Base-by-base conservation (phyloP, 37 sponge, comb jelly and placozoan genomes). In the Halisarca cf. caerulea region DNA sequence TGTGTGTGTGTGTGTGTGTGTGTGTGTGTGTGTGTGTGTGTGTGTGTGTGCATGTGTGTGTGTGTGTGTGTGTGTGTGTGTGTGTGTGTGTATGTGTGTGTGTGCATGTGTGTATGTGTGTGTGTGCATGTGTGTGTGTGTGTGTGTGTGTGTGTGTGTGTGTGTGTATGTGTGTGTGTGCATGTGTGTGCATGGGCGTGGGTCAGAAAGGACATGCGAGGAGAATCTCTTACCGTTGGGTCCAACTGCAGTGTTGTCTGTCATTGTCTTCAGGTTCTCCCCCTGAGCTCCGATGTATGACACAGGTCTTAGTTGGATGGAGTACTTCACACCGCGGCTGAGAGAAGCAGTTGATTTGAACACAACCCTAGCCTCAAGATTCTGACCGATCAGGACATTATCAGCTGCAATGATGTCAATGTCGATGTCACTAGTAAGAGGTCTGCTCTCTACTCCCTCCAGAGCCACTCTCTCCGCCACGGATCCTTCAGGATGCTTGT, bases 401-500 rank as follows among this genome's bases (percentile, higher is more conserved):
- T 74, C 44, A 36, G 42, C 39, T 21, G 42, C n/a, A 17, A 32
- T 51, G 18, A 91, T 30, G 4, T 61, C 66, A 5, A 91, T 66
- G 32, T 74, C 75, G 2, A 88, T 34, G 38, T 66, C 79, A 30
- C 69, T 81, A 64, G 80, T 39, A 1, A 66, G 45, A 34, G 74
- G 80, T 34, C 60, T 38, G 7, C 62, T 45, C 62, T 58, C 85
- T 34, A 47, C 14, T 0, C 42, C n/a, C 44, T 45, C 64, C n/a
- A 81, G 58, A 27, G 78, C 58, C 9, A 58, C 58, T 66, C 88
- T 88, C 83, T 87, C 88, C 79, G 77, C 85, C 1, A 59, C 60
- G 3, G 73, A 41, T 6, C 86, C 91, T 45, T 90, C 91, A 37
- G 80, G 28, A 55, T 83, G 39, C 81, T 90, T 90, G 86, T 90